Conservation (phyloP, 2,888 invertebrate genomes). For the Parnassius glacialis region DNA sequence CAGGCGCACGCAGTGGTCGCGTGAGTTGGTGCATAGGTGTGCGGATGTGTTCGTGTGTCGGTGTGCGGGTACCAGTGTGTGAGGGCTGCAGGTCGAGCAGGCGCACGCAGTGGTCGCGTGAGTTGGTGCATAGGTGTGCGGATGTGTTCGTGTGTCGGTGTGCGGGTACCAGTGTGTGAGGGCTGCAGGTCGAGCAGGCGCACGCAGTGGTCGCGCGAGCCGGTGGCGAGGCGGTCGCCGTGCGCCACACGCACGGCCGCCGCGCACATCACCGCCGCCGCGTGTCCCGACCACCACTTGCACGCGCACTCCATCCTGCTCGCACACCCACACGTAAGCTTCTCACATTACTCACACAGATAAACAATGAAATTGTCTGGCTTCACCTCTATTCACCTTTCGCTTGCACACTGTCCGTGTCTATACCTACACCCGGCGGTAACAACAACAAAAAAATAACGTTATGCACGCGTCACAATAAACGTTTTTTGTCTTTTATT, state of each 20-base stretch:
- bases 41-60: neutral
- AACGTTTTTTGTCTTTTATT: no score
- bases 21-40: constrained; percentile 86
- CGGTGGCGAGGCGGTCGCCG: constrained; percentile 86
- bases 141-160: neutral
- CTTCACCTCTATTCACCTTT: no score
- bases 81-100: constrained; percentile 72
- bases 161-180: constrained; percentile 62
- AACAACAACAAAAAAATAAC: no score
- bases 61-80: no score
- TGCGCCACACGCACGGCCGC: constrained; percentile 74
- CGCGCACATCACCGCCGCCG: constrained; percentile 92
- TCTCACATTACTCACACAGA: no score
- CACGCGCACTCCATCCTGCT: constrained; percentile 84
- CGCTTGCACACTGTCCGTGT: no score
- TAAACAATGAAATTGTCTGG: no score
- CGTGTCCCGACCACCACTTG: constrained; percentile 89
- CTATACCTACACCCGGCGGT: no score
- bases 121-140: constrained; percentile 83
- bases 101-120: constrained; percentile 91
- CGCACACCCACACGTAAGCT: neutral
- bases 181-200: constrained; percentile 76
- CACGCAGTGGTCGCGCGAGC: constrained; percentile 93
- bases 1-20: constrained; percentile 87
- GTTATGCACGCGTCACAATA: no score